Percentiles rank a stretch among this genome's conserved stretches.
Evolutionary conservation across 2,797 vertebrate species (phyloP).

Genomic region (Caiman crocodilus): DNA sequence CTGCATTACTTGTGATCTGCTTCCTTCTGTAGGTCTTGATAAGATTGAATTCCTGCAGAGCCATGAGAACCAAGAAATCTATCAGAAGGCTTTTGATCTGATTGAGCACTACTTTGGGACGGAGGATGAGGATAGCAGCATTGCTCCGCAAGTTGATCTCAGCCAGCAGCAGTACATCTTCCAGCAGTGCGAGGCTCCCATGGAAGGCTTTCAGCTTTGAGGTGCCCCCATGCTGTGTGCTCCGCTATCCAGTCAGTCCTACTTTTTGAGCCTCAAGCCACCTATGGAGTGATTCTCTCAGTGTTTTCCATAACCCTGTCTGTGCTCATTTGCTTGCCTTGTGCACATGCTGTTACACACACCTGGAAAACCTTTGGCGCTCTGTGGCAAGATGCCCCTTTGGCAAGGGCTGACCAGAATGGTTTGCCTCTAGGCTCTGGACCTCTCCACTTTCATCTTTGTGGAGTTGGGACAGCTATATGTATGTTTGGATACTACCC

Average conservation of each 20-base stretch:
- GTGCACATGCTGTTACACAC: conserved; percentile 85
- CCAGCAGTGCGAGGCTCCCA: conserved; percentile 97
- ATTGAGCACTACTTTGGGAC: conserved; percentile 98
- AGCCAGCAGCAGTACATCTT: conserved; percentile 99
- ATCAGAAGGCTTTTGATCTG: conserved; percentile 98
- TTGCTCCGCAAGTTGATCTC: conserved; percentile 94
- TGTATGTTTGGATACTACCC: conserved; percentile 73
- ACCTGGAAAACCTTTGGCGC: conserved; percentile 84
- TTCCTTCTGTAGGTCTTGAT: conserved; percentile 89
- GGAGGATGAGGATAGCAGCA: conserved; percentile 95
- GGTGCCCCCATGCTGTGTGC: conserved; percentile 72
- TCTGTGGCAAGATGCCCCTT: conserved; percentile 79
- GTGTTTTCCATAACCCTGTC: conserved; percentile 84
- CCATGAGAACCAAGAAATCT: conserved; percentile 99
- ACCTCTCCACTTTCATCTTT: conserved; percentile 69
- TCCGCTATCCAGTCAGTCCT: conserved; percentile 78
- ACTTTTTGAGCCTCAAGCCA: conserved; percentile 82
- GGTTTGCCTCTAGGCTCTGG: conserved; percentile 78
- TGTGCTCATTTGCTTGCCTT: conserved; percentile 87
- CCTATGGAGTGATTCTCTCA: conserved; percentile 83
- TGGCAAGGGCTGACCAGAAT: conserved; percentile 78
- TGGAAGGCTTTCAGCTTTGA: conserved; percentile 99
- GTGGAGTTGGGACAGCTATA: conserved; percentile 76
- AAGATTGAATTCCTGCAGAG: conserved; percentile 98
- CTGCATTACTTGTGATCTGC: conserved; percentile 8